Percentiles rank a stretch among this genome's conserved stretches.
Conservation (phyloP, 2,797 vertebrate genomes). For the Chiloscyllium punctatum region DNA sequence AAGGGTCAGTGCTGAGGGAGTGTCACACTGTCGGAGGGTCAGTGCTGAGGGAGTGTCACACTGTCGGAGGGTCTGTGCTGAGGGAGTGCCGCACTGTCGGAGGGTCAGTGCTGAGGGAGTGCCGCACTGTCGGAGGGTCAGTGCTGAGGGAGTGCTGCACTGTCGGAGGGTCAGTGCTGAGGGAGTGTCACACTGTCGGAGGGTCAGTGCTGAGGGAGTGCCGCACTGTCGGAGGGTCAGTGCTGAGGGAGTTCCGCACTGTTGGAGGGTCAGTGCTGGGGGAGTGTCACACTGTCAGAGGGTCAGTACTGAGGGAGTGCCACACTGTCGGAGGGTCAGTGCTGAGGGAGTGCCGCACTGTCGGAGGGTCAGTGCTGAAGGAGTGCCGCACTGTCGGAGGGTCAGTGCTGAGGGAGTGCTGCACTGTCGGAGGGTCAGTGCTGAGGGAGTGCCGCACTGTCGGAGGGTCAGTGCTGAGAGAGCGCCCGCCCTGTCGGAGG, state of each 20-base stretch:
- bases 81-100: background rate
- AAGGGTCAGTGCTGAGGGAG: too few relatives aligned
- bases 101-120: background rate
- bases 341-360: background rate
- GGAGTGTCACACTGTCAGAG: background rate
- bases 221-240: background rate
- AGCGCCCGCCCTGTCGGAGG: too few relatives aligned
- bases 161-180: background rate
- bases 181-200: background rate
- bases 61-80: too few relatives aligned
- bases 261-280: background rate
- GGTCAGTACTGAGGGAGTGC: background rate
- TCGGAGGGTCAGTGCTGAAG: background rate
- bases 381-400: too few relatives aligned
- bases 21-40: too few relatives aligned
- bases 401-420: too few relatives aligned
- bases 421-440: too few relatives aligned
- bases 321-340: background rate
- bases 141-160: background rate
- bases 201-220: background rate
- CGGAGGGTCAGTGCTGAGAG: too few relatives aligned
- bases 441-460: too few relatives aligned
- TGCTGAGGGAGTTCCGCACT: background rate
- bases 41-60: too few relatives aligned
- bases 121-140: background rate